Evolutionary conservation across 2,797 vertebrate genomes (phyloP), one percentile per base, ranked within the genome.

Genomic region (Danio choprae): DNA sequence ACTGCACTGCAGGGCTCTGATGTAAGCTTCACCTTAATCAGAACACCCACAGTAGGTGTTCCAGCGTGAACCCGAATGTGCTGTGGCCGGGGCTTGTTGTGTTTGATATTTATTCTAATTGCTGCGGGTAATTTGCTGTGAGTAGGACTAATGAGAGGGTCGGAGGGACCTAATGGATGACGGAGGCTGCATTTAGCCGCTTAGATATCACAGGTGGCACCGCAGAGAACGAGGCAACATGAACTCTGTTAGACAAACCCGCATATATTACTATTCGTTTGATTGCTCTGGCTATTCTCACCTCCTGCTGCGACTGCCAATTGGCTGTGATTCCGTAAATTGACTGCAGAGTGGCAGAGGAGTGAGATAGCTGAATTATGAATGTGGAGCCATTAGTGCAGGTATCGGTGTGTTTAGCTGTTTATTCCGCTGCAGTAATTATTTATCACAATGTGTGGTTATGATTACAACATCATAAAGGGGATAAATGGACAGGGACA

Each of bases 141-240:
- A 89, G 92, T 90, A 86, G 88, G 89, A 88, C 92, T 94, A 94
- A 94, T 93, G 92, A 94, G 92, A 92, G 90, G 89, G 90, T 91
- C 91, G 91, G 90, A 87, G 89, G 87, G 90, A 89, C 89, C 91
- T 94, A 94, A 95, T 94, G 93, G 94, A 94, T 94, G 93, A 92
- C 89, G 91, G 91, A 89, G 91, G 90, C 83, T 87, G 81, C 78
- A 81, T 84, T 85, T 84, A 80, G 92, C 55, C 16, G 80, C 60
- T 82, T 75, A 76, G 74, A 72, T 83, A 72, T 81, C 83, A 84
- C 80, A 74, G 73, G 53, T 82, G 80, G 73, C 82, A 84, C 77
- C 62, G 58, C 68, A 74, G 69, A 83, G 77, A 72, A 85, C 83
- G 78, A 62, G 79, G 79, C 70, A 83, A 84, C 6, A 80, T 81